Evolutionary conservation across 2,888 invertebrate genomes (phyloP), one percentile per base, ranked within the genome.

Genomic region (Lymantria monacha): DNA sequence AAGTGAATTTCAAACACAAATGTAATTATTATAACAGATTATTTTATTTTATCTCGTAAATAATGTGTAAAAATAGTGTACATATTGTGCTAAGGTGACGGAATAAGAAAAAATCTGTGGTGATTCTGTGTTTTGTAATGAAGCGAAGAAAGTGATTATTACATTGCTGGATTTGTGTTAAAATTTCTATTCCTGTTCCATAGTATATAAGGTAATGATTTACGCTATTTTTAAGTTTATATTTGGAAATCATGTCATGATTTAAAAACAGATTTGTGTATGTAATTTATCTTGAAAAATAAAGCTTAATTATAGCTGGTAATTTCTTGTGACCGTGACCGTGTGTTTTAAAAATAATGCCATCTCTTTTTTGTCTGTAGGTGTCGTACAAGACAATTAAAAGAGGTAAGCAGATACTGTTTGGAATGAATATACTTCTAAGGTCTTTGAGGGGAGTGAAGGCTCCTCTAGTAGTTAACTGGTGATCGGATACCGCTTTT

Each of bases 21-120:
- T 53, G 33, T 22, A n/a, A 70, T 72, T 67, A 74, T 64, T 10
- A 22, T 38, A 41, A 10, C 37, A 1, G 7, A 12, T 49, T 41
- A 22, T 53, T 50, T 52, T 47, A n/a, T n/a, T n/a, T n/a, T n/a
- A n/a, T 57, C 30, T 42, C 46, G 57, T 51, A 62, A 49, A 70
- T 74, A 70, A 85, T 85, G 85, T 74, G 80, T 76, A 81, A 71
- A 81, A 81, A 84, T 84, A 84, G 83, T 83, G 69, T 49, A 49
- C 65, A 44, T 63, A 50, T 49, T 49, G 69, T 78, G 73, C 78
- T 81, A 75, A 79, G 80, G 83, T 85, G 85, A 87, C 15, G 41
- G 81, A 84, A 77, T 30, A 9, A 76, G 71, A 47, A 38, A n/a
- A n/a, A 40, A 33, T 57, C 53, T 62, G 66, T 61, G 59, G 61